Percentiles rank a stretch among this genome's conserved stretches.
These are phyloP conservation scores for Sylvilagus floridanus DNA, from an alignment of 2,797 vertebrate genomes.

Conservation along the genomic window DNA sequence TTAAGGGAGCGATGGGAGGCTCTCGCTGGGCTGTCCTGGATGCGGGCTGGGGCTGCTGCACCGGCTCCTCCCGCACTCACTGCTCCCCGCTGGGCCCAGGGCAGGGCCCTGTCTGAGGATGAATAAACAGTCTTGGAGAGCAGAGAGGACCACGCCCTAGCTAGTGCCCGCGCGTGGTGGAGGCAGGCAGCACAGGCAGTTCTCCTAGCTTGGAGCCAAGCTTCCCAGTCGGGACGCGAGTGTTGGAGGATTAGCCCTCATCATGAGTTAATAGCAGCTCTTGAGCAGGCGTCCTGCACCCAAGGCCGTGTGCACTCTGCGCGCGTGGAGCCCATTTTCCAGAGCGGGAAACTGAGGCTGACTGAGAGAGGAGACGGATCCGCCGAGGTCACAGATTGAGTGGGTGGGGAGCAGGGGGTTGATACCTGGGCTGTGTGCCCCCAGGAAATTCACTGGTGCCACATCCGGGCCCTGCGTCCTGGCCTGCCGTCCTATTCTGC, in stretches of 20 bases:
- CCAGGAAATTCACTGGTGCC: neutral
- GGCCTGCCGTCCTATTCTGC: no score
- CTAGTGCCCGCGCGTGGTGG: conserved; percentile 23
- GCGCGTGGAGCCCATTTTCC: neutral
- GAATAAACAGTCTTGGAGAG: neutral
- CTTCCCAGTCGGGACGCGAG: neutral
- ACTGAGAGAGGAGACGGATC: neutral
- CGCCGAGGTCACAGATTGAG: neutral
- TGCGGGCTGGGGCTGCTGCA: neutral
- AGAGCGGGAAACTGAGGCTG: conserved; percentile 1
- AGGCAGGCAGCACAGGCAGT: neutral
- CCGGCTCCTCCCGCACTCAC: neutral
- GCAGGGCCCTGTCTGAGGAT: neutral
- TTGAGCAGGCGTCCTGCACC: neutral
- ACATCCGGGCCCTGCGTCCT: neutral
- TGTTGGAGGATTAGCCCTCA: neutral
- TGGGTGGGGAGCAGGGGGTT: neutral
- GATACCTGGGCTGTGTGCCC: neutral
- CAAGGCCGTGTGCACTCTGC: rapidly evolving
- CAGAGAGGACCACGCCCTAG: conserved; percentile 22
- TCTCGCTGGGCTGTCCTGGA: neutral
- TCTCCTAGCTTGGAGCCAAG: neutral
- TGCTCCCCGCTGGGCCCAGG: no score
- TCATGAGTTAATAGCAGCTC: neutral
- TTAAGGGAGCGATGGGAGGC: conserved; percentile 53